Conservation (phyloP, 2,797 vertebrate species). For the Peromyscus attwateri region DNA sequence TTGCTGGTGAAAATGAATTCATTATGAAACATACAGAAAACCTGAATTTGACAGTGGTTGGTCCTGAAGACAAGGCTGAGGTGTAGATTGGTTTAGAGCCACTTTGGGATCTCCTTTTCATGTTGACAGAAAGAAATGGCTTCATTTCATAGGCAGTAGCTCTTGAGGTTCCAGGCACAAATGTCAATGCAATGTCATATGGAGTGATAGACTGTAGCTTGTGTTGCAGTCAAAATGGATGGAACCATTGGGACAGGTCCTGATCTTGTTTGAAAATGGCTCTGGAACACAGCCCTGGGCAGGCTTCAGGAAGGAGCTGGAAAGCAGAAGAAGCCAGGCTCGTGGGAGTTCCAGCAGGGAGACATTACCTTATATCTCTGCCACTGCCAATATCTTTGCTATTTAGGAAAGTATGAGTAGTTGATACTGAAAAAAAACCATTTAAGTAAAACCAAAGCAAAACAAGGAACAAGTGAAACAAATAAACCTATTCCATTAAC, state of each 20-base stretch:
- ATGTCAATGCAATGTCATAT: not conserved
- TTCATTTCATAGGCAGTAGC: not conserved
- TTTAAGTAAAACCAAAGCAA: not conserved
- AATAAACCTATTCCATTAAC: not conserved
- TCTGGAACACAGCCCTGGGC: not conserved
- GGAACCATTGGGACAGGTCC: not conserved
- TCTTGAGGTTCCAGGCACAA: not conserved
- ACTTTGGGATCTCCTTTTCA: not conserved
- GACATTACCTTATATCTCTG: not conserved
- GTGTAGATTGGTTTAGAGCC: not conserved
- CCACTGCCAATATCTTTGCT: not conserved
- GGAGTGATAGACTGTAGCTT: not conserved
- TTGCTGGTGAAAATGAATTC: not conserved
- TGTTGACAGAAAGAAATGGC: not conserved
- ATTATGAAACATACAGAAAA: not conserved
- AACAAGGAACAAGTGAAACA: not conserved
- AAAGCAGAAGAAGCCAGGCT: not conserved
- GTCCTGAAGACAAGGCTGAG: not conserved
- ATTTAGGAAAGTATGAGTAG: not conserved
- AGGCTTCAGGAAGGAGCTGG: not conserved
- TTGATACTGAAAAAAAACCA: not conserved
- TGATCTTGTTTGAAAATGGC: not conserved
- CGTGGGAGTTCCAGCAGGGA: not conserved
- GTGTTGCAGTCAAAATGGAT: not conserved
- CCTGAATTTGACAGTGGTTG: not conserved